A percentile compares a stretch with the other conserved stretches of the same genome.
These are phyloP conservation scores for Tylochromis polylepis DNA, from an alignment of 2,113 vertebrate genomes.

Conservation along the genomic window DNA sequence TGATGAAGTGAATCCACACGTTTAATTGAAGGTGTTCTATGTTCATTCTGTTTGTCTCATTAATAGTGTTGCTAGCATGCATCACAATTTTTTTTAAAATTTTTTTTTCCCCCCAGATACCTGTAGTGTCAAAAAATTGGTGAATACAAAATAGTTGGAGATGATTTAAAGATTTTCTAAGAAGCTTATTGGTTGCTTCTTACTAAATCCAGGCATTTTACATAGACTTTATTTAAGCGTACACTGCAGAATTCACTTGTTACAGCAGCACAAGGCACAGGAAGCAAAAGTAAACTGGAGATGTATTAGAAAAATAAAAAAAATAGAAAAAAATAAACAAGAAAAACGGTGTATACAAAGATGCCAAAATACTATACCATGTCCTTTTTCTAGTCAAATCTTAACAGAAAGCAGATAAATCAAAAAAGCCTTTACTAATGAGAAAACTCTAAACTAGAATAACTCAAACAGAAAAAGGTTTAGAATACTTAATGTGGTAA, in stretches of 20 bases:
- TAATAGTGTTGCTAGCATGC: neutral
- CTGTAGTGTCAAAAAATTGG: neutral
- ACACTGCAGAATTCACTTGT: accelerated
- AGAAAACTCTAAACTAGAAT: neutral
- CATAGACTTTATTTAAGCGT: neutral
- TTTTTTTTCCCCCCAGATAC: neutral
- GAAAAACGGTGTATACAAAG: neutral
- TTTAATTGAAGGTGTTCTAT: neutral
- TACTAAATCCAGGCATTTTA: neutral
- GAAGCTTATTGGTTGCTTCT: neutral
- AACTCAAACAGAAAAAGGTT: neutral
- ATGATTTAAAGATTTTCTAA: neutral
- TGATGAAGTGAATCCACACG: neutral
- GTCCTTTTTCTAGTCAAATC: neutral
- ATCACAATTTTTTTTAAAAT: neutral
- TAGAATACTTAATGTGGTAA: neutral
- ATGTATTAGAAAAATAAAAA: neutral
- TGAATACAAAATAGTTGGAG: neutral
- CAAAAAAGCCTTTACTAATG: neutral
- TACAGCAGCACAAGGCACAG: neutral
- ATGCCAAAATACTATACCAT: neutral
- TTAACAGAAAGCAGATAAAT: neutral
- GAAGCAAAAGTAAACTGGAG: neutral
- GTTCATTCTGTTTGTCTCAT: neutral
- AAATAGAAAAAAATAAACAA: neutral